A percentile compares a stretch with the other conserved stretches of the same genome.
Evolutionary conservation across 1,140 invertebrate species (phyloP).

Genomic region (Lordiphosa clarofinis): DNA sequence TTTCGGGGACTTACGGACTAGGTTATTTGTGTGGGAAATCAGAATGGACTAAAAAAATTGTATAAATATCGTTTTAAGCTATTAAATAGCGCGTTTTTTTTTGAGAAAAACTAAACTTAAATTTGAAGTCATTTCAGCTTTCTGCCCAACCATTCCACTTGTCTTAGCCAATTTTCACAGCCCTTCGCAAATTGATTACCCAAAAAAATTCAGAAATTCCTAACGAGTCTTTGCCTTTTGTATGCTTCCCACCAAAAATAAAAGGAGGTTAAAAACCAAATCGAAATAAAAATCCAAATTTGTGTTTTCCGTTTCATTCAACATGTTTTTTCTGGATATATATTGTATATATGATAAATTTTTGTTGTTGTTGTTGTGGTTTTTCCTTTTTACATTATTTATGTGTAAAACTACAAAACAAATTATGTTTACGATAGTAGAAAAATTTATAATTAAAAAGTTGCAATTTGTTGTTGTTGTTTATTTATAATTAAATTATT

Average conservation of each 20-base stretch:
- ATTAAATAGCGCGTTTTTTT: conserved; percentile 58
- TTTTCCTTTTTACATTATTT: conserved; percentile 51
- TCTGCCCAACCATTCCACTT: conserved; percentile 2
- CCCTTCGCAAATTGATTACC: conserved; percentile 57
- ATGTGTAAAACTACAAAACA: conserved; percentile 72
- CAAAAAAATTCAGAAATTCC: conserved; percentile 42
- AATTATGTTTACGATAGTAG: conserved; percentile 26
- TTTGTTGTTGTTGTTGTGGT: conserved; percentile 6
- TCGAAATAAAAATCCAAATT: not conserved
- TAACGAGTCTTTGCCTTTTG: conserved; percentile 45
- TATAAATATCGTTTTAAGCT: conserved; percentile 44
- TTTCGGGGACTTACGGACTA: conserved; percentile 6
- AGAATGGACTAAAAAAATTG: conserved; percentile 23
- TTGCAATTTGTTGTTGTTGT: conserved; percentile 11
- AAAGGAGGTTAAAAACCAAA: too few species aligned
- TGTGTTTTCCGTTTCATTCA: conserved; percentile 39
- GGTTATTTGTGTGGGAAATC: not conserved
- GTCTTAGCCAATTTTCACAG: conserved; percentile 69
- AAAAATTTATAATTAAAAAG: conserved; percentile 35
- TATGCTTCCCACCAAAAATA: too few species aligned
- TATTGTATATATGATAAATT: conserved; percentile 55
- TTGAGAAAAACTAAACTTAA: conserved; percentile 1
- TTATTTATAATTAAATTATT: conserved; percentile 59
- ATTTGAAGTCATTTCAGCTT: conserved; percentile 2
- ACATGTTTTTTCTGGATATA: conserved; percentile 45